A percentile compares a stretch with the other conserved stretches of the same genome.
Conservation (phyloP, 2,113 vertebrate genomes). For the Hemiscyllium ocellatum region DNA sequence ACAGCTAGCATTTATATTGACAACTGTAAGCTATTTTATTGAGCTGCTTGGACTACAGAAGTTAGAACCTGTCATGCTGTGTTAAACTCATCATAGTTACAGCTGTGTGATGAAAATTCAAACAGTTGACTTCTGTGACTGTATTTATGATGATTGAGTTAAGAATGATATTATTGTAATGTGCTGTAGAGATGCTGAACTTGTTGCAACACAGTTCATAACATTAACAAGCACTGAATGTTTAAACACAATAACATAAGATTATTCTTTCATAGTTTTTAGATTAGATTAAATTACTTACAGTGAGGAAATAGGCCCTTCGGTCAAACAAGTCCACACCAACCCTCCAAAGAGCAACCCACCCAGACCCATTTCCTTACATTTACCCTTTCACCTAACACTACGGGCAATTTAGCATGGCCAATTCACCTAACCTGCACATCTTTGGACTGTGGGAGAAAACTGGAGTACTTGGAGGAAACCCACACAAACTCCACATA, state of each 20-base stretch:
- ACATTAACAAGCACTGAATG: neutral
- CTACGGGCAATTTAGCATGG: too few relatives aligned
- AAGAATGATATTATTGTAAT: neutral
- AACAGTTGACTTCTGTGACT: neutral
- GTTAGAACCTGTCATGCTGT: neutral
- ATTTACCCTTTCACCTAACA: too few relatives aligned
- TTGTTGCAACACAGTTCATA: too few relatives aligned
- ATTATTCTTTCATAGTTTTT: neutral
- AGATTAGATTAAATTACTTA: too few relatives aligned
- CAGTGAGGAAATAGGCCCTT: too few relatives aligned
- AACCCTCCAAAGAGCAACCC: too few relatives aligned
- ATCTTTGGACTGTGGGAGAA: too few relatives aligned
- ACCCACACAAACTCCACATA: too few relatives aligned
- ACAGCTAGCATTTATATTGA: neutral
- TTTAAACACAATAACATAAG: neutral
- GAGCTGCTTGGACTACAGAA: neutral
- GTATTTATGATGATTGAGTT: neutral
- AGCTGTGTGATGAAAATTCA: neutral
- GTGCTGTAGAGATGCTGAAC: neutral
- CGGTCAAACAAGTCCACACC: too few relatives aligned
- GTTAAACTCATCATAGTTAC: neutral
- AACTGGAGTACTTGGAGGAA: too few relatives aligned
- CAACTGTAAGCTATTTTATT: neutral
- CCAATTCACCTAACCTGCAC: too few relatives aligned
- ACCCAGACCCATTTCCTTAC: too few relatives aligned